Evolutionary conservation across 2,888 invertebrate species (phyloP), one percentile per base, ranked within the genome.

Genomic region (Leptothorax acervorum): DNA sequence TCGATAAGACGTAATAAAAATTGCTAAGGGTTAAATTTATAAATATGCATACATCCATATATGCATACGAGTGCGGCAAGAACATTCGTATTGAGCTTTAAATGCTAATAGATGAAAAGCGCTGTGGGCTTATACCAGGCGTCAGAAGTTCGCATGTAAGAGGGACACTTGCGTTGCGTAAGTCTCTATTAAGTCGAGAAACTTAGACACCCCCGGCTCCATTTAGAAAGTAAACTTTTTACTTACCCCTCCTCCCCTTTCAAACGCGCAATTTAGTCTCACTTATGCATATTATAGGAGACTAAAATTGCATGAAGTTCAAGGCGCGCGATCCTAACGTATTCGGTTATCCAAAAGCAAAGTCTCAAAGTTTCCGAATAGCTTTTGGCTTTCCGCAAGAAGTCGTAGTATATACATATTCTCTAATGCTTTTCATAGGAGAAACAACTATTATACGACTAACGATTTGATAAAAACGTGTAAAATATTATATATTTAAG

Each of bases 151-250:
- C 31, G 81, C 57, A 31, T 63, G 60, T 48, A 62, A 48, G 39
- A 60, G 31, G 70, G 60, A 79, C 74, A 86, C 63, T 85, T 55
- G 48, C 70, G 48, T 65, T 55, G 51, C 65, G 35, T 39, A 76
- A 84, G 79, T 82, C 75, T 71, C 55, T 35, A 62, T 55, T 53
- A 62, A 84, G 55, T 62, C 53, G 45, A 66, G 31, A 87, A 88
- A 89, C 83, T 88, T 85, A 60, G 75, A 84, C 55, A 79, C 42
- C 53, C 23, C 31, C 39, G 55, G 62, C 79, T 79, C 66, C 74
- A 65, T 74, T 63, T 78, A 79, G 60, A 28, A 48, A 42, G 57
- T 51, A 60, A 88, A 88, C 89, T 88, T 88, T 88, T 86, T 82
- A 88, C 86, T 86, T 84, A 86, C 82, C 48, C 62, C n/a, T 65